These are phyloP conservation scores for Ammodytes marinus DNA, from an alignment of 2,113 vertebrate species.

Conservation along the genomic window DNA sequence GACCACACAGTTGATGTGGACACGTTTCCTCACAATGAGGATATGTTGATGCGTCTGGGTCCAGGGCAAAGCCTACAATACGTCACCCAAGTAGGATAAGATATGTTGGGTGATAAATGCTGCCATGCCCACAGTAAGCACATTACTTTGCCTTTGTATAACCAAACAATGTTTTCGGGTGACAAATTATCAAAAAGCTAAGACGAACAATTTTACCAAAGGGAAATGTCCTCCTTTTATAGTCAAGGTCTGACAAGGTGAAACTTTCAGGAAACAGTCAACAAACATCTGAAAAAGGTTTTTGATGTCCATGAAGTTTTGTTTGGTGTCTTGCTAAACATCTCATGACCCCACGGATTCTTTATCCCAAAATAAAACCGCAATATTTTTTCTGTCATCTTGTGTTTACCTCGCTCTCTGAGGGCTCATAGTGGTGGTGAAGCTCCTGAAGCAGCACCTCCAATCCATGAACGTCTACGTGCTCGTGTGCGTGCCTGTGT, in stretches of 20 bases:
- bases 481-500: conserved; percentile 1
- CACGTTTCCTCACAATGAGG: not conserved
- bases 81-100: conserved; percentile 1
- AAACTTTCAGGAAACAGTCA: not conserved
- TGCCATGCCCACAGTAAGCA: not conserved
- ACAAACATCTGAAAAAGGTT: not conserved
- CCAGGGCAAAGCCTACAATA: conserved; percentile 24
- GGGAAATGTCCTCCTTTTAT: not conserved
- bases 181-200: not conserved
- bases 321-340: not conserved
- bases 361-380: not conserved
- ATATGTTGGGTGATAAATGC: not conserved
- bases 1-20: not conserved
- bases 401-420: conserved; percentile 64
- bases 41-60: not conserved
- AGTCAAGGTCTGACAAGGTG: not conserved
- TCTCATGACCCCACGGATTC: not conserved
- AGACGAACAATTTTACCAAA: not conserved
- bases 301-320: not conserved
- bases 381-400: not conserved
- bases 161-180: not conserved
- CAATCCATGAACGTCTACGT: conserved; percentile 42
- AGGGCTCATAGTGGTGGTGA: conserved; percentile 66
- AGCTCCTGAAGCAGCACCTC: conserved; percentile 67
- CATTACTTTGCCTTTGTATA: not conserved